A percentile compares a stretch with the other conserved stretches of the same genome.
phyloP scores from a whole-genome alignment of 2,888 invertebrate species.

The Heteromyza rotundicornis region DNA sequence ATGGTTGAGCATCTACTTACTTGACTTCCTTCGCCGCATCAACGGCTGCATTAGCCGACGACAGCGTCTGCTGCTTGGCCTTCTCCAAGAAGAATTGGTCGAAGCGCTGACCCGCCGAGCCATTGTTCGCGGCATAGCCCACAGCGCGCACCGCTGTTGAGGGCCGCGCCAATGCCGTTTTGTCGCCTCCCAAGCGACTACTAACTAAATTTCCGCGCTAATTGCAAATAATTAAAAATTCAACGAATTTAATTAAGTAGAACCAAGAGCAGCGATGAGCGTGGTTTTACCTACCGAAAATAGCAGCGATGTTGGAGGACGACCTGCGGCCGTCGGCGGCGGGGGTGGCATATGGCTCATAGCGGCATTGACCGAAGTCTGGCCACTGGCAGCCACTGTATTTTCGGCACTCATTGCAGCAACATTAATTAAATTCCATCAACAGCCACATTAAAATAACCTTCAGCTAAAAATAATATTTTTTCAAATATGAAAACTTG shows the following conservation, averaged over 20 bases:
- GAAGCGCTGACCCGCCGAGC: constrained; percentile 66
- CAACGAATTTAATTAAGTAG: constrained; percentile 1
- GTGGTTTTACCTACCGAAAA: constrained; percentile 27
- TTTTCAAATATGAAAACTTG: background rate
- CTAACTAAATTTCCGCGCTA: constrained; percentile 58
- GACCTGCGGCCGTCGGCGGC: constrained; percentile 18
- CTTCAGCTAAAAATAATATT: background rate
- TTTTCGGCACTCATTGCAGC: constrained; percentile 22
- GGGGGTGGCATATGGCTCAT: background rate
- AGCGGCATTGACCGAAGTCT: constrained; percentile 1
- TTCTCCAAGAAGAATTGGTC: constrained; percentile 74
- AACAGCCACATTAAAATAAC: constrained; percentile 15
- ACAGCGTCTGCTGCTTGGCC: constrained; percentile 56
- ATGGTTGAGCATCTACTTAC: constrained; percentile 31
- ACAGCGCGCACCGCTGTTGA: constrained; percentile 97
- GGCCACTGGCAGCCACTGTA: background rate
- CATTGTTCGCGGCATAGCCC: constrained; percentile 83
- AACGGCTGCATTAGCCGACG: constrained; percentile 55
- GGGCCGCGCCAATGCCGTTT: constrained; percentile 69
- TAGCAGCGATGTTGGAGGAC: constrained; percentile 25
- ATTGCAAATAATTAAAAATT: constrained; percentile 9
- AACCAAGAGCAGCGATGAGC: too few relatives aligned
- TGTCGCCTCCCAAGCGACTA: constrained; percentile 53
- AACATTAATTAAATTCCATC: constrained; percentile 42
- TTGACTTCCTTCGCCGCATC: constrained; percentile 70